phyloP scores from a whole-genome alignment of 1,140 invertebrate genomes.

The Euura saliciscinereae region DNA sequence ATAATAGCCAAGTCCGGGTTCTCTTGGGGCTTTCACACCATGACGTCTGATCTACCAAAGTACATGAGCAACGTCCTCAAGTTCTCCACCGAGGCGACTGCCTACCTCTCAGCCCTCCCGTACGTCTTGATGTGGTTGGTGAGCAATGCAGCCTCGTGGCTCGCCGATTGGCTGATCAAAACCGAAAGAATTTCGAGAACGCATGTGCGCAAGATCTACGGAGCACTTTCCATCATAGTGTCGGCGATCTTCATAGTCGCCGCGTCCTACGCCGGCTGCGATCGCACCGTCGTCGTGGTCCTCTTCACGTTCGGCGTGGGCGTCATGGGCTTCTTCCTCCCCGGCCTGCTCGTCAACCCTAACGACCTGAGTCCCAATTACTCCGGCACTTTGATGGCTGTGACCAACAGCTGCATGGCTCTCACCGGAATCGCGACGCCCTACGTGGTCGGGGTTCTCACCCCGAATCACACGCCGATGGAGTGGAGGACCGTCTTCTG shows the following conservation, averaged over 20 bases:
- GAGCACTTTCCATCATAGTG: constrained; percentile 72
- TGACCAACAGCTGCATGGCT: constrained; percentile 47
- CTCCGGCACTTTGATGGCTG: constrained; percentile 33
- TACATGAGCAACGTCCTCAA: constrained; percentile 86
- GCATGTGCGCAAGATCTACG: constrained; percentile 72
- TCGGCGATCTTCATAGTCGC: constrained; percentile 77
- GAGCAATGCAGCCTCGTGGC: constrained; percentile 66
- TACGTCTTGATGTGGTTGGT: constrained; percentile 75
- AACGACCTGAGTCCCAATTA: constrained; percentile 78
- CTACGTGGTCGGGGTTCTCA: too few species aligned
- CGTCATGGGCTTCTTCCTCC: constrained; percentile 74
- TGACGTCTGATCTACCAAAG: constrained; percentile 87
- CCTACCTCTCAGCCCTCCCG: constrained; percentile 68
- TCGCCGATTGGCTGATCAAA: constrained; percentile 70
- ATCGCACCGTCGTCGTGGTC: constrained; percentile 61
- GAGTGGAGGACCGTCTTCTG: too few species aligned
- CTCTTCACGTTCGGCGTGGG: constrained; percentile 73
- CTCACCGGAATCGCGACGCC: too few species aligned
- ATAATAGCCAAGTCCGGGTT: constrained; percentile 75
- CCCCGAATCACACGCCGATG: too few species aligned
- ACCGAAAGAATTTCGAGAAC: constrained; percentile 62
- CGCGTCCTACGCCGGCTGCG: constrained; percentile 58
- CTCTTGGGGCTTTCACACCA: constrained; percentile 91
- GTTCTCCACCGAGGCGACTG: constrained; percentile 77
- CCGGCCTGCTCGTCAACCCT: constrained; percentile 77